These are phyloP conservation scores for Oxyruncus cristatus DNA, from an alignment of 2,113 vertebrate species.

Conservation along the genomic window DNA sequence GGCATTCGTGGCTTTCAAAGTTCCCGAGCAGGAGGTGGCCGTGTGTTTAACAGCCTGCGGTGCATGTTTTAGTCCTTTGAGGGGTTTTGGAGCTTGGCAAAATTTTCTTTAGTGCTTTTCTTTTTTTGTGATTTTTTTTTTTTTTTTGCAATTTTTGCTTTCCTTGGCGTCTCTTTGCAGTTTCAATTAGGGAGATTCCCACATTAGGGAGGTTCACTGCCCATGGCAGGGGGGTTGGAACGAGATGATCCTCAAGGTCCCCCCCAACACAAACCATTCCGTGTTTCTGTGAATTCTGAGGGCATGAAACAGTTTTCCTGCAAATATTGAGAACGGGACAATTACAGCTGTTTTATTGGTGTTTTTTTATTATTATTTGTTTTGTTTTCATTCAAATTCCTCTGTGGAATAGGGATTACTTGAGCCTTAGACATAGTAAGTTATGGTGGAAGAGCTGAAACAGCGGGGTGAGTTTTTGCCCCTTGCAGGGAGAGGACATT, in stretches of 20 bases:
- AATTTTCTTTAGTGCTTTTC: background rate
- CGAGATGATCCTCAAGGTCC: background rate
- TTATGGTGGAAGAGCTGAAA: background rate
- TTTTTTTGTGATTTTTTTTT: background rate
- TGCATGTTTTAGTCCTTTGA: background rate
- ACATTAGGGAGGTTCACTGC: accelerated
- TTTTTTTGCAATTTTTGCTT: background rate
- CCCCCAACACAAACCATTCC: background rate
- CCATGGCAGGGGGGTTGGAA: background rate
- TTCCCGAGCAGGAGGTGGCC: background rate
- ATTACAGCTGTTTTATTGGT: background rate
- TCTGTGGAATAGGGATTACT: background rate
- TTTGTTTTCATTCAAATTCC: background rate
- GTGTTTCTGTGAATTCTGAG: background rate
- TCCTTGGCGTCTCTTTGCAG: background rate
- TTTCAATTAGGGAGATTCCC: background rate
- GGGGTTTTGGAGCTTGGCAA: background rate
- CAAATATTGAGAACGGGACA: background rate
- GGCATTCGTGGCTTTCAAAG: background rate
- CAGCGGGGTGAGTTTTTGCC: background rate
- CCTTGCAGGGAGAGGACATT: background rate
- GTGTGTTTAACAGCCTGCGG: background rate
- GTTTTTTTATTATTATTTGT: accelerated
- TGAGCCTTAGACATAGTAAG: background rate
- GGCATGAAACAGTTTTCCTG: background rate